Evolutionary conservation across 2,888 invertebrate species (phyloP), one percentile per base, ranked within the genome.

Genomic region (Nephrocerus scutellatus): DNA sequence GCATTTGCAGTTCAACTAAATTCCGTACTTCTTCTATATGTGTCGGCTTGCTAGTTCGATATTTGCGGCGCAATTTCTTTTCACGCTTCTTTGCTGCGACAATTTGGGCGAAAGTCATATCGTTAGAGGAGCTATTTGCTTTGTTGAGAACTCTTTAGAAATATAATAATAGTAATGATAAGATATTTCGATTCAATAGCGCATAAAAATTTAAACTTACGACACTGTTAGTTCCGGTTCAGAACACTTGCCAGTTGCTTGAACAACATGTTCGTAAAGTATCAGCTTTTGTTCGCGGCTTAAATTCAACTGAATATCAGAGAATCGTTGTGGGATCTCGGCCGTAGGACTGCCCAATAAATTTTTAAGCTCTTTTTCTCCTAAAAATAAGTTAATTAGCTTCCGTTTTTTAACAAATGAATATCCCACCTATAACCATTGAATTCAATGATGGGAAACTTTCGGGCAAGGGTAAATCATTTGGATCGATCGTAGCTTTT

Each of bases 1-100:
- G 50, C 68, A 68, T 67, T 52, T 68, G 68, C 9, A 65, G 41
- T 3, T 57, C 47, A 6, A 68, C 58, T 22, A 68, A 44, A 31
- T 59, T 56, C 8, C 61, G 54, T 19, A 66, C 49, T 41, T 66
- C 61, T 44, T 66, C 66, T 8, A 55, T 59, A 7, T 61, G 50
- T 3, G 66, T 63, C 3, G 62, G 60, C 41, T 62, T 65, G 20
- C 53, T 59, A 9, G 55, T 59, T 3, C 65, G 59, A 49, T 66
- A 55, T 36, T 54, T 56, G 8, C 61, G 51, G 2, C 57, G 53
- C 14, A 57, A 50, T 5, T 53, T 48, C 16, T 61, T 57, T 22
- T 57, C 61, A 7, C 56, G 46, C 30, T 55, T 58, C 3, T 59
- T 56, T 10, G 51, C 50, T 5, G 62, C 62, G 24, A 62, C 59